Base-by-base conservation (phyloP, 1,140 invertebrate species). In the Agraylea sexmaculata region DNA sequence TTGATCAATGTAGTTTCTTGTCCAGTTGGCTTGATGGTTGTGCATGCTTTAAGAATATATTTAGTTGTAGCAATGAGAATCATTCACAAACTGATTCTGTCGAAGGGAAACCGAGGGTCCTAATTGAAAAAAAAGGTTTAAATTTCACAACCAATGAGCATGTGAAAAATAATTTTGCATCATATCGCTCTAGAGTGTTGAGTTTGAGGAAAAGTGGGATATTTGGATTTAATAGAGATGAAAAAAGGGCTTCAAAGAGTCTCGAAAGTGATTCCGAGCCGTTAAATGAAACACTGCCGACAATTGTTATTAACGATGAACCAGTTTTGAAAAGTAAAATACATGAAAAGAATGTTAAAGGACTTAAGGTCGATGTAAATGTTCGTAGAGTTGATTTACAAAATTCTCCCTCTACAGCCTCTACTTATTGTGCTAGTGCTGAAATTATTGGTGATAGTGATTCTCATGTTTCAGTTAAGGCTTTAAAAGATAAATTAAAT, bases 81-180 rank as follows among this genome's bases (percentile, higher is more conserved):
- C n/a, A n/a, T n/a, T n/a, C n/a, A n/a, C n/a, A n/a, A n/a, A n/a
- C n/a, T n/a, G n/a, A n/a, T n/a, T n/a, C n/a, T n/a, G n/a, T 34
- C 3, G 20, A 43, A 37, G 23, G 7, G 18, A 54, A 52, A 40
- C 42, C 52, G 23, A 71, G 71, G 48, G 53, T 74, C 33, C 69
- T 75, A 52, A 83, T 84, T 48, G 70, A 73, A 41, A 75, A 74
- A 35, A 69, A 70, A 16, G 71, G 70, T 51, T 62, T 84, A 43
- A 62, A 79, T 18, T 83, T 74, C 2, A 84, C 81, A 13, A 84
- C 81, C 22, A 85, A 85, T 61, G 48, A 51, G 29, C 44, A 50
- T 18, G 47, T 50, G 10, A 46, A 39, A 13, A 50, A 50, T 33
- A 50, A 50, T 42, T 50, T 50, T 42, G 37, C 47, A 15, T 41